phyloP scores from a whole-genome alignment of 2,113 vertebrate genomes.

The Siphamia tubifer region DNA sequence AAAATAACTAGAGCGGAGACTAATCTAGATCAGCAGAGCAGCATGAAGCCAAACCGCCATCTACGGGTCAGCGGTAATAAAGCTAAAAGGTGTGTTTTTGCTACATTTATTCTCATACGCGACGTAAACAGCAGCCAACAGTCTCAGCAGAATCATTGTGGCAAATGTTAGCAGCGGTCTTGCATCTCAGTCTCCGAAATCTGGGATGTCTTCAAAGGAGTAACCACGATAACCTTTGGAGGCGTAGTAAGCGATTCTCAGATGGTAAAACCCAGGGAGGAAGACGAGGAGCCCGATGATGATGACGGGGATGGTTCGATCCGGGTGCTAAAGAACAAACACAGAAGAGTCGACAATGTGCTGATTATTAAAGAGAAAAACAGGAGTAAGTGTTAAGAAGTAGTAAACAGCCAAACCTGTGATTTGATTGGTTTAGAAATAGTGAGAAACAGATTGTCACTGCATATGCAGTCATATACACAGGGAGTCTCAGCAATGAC shows the following conservation, averaged over 20 bases:
- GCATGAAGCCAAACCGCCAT: no score
- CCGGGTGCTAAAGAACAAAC: constrained; percentile 80
- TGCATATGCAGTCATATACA: no score
- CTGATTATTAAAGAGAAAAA: no score
- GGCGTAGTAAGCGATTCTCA: constrained; percentile 95
- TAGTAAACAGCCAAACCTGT: no score
- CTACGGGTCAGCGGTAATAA: background rate
- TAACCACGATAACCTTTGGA: constrained; percentile 94
- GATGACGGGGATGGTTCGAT: constrained; percentile 90
- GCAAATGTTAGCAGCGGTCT: background rate
- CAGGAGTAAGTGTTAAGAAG: no score
- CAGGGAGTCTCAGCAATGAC: no score
- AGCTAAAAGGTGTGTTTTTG: background rate
- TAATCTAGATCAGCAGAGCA: background rate
- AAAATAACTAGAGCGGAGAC: background rate
- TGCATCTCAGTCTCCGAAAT: constrained; percentile 88
- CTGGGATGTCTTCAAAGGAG: constrained; percentile 96
- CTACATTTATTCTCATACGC: constrained; percentile 22
- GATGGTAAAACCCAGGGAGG: constrained; percentile 94
- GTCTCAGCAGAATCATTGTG: background rate
- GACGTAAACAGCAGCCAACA: constrained; percentile 35
- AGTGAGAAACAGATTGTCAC: no score
- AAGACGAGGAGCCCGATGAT: constrained; percentile 94
- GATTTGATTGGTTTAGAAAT: no score
- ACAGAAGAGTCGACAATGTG: background rate